Evolutionary conservation across 2,113 vertebrate species (phyloP).

Genomic region (Nothocercus nigrocapillus): DNA sequence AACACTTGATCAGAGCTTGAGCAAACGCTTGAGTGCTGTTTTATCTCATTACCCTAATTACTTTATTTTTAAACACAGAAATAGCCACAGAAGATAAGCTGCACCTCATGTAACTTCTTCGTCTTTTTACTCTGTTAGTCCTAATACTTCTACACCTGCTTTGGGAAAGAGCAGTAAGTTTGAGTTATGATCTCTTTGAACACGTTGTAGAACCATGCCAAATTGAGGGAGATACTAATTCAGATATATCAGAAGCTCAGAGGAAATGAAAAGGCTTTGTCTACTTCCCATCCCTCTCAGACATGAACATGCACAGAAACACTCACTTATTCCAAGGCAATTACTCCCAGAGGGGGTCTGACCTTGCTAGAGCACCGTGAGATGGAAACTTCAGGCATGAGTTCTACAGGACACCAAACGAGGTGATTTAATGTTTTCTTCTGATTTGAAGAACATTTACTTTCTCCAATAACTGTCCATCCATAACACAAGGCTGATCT

Average conservation of each 20-base stretch:
- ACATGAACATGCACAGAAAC: neutral
- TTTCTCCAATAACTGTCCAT: neutral
- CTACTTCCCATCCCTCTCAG: neutral
- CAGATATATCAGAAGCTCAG: neutral
- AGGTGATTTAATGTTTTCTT: neutral
- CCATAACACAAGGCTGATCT: neutral
- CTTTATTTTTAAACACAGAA: neutral
- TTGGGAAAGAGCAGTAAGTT: neutral
- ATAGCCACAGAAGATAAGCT: neutral
- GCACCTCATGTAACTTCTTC: neutral
- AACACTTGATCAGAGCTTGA: neutral
- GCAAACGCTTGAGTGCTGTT: neutral
- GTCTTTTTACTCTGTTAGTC: neutral
- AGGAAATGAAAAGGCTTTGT: neutral
- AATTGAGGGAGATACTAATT: neutral
- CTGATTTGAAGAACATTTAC: neutral
- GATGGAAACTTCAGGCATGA: neutral
- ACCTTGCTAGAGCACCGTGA: neutral
- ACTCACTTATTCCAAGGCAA: neutral
- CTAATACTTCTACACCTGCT: neutral
- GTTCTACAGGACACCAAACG: neutral
- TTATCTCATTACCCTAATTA: neutral
- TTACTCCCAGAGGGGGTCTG: neutral
- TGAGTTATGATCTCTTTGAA: neutral
- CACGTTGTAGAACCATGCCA: neutral